Evolutionary conservation across 2,113 vertebrate genomes (phyloP), one percentile per base, ranked within the genome.

Genomic region (Lophochroa leadbeateri): DNA sequence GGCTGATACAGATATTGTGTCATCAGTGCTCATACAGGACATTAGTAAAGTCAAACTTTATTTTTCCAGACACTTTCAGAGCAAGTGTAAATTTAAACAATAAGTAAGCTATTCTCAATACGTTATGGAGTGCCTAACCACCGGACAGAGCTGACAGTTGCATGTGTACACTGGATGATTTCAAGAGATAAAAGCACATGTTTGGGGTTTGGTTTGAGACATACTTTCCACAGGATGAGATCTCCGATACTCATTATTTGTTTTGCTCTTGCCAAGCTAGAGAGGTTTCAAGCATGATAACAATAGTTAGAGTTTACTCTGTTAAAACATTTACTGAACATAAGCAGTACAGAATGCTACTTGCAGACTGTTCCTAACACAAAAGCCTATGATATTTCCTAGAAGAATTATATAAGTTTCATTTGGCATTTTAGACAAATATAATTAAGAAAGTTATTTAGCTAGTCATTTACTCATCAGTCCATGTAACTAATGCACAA

Each of bases 181-280:
- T 91, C 25, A 63, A 68, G 65, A 94, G 95, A 94, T 84, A 96
- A 95, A 88, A 94, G 29, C 29, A 24, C 55, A 52, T 78, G 31
- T 78, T 78, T 84, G 47, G 91, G 72, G 37, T 58, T 95, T 92
- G 77, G 64, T 86, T 75, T 86, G 92, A 96, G 43, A n/a, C 86
- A 52, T 75, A 86, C 27, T 95, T 97, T 97, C 91, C 95, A 94
- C 88, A 88, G 91, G 77, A 95, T 91, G 94, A 96, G 83, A 78
- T 97, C 50, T 89, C 55, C 16, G 76, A 95, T 94, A 95, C 18
- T 16, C 37, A 24, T 52, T 84, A 70, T 92, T 95, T 92, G 46
- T 84, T 92, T 94, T 92, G 68, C 13, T 84, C 81, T 92, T 86
- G 77, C 86, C 88, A 94, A 91, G 60, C 55, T 53, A 84, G 37